A percentile compares a stretch with the other conserved stretches of the same genome.
Conservation (phyloP, 2,797 vertebrate genomes). For the Percopsis omiscomaycus region DNA sequence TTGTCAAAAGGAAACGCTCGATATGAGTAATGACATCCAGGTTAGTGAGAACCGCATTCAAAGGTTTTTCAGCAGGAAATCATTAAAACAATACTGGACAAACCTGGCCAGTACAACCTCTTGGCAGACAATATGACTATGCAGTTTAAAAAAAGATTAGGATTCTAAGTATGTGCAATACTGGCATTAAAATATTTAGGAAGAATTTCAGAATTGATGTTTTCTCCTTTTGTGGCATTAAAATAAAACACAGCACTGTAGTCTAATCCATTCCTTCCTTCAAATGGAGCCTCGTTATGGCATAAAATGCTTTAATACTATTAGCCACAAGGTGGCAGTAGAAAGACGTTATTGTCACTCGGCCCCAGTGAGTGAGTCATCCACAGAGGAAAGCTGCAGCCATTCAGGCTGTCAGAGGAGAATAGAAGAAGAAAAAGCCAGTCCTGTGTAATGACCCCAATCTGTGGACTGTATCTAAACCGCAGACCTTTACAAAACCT, state of each 20-base stretch:
- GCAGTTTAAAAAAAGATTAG: not conserved
- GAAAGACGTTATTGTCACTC: constrained; percentile 42
- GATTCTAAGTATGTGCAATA: too few relatives aligned
- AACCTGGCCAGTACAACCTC: not conserved
- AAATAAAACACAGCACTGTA: not conserved
- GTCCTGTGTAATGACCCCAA: constrained; percentile 62
- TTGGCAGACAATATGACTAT: not conserved
- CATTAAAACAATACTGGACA: constrained; percentile 1
- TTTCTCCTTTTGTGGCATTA: too few relatives aligned
- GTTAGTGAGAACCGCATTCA: constrained; percentile 1
- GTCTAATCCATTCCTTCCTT: not conserved
- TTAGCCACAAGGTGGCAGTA: constrained; percentile 68
- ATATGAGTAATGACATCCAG: constrained; percentile 1
- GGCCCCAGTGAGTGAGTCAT: constrained; percentile 56
- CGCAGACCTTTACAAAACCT: constrained; percentile 50
- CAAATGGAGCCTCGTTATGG: not conserved
- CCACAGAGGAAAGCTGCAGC: constrained; percentile 52
- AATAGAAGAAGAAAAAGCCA: constrained; percentile 58
- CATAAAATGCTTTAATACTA: not conserved
- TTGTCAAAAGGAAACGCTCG: constrained; percentile 1
- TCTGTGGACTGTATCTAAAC: constrained; percentile 49
- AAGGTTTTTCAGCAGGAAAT: not conserved
- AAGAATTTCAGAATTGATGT: too few relatives aligned
- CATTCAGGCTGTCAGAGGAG: constrained; percentile 59
- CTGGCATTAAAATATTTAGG: too few relatives aligned